These are phyloP conservation scores for Heliconius erato DNA, from an alignment of 2,888 invertebrate genomes.

Conservation along the genomic window DNA sequence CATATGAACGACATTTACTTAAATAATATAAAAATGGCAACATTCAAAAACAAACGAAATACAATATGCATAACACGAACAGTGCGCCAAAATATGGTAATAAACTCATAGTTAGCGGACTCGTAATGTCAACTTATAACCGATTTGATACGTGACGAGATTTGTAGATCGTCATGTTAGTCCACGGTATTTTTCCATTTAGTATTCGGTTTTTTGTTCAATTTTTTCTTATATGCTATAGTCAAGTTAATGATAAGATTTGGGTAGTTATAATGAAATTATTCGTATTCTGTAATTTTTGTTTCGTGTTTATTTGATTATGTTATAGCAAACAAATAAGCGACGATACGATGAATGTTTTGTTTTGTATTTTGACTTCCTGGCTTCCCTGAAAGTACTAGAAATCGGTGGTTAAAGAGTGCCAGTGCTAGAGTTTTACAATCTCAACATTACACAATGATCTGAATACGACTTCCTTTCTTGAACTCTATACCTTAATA, in stretches of 20 bases:
- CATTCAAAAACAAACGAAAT: constrained; percentile 1
- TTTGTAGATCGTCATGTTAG: constrained; percentile 7
- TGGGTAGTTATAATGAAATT: constrained; percentile 1
- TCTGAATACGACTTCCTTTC: too few species aligned
- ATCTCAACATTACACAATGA: too few species aligned
- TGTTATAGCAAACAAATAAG: neutral
- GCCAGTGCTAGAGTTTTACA: too few species aligned
- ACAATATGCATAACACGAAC: constrained; percentile 13
- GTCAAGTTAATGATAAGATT: neutral
- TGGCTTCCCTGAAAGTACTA: too few species aligned
- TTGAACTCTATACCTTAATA: too few species aligned
- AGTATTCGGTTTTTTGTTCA: neutral
- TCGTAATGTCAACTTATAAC: constrained; percentile 28
- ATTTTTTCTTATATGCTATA: neutral
- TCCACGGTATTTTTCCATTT: constrained; percentile 28
- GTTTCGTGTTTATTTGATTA: neutral
- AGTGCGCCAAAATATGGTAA: constrained; percentile 29
- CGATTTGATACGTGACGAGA: constrained; percentile 32
- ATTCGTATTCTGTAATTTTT: neutral
- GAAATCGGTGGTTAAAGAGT: too few species aligned
- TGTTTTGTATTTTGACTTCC: too few species aligned
- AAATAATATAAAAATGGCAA: neutral
- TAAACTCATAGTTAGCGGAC: constrained; percentile 16
- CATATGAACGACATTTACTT: neutral
- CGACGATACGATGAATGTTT: neutral